Conservation (phyloP, 2,888 invertebrate species). For the Microctonus hyperodae region DNA sequence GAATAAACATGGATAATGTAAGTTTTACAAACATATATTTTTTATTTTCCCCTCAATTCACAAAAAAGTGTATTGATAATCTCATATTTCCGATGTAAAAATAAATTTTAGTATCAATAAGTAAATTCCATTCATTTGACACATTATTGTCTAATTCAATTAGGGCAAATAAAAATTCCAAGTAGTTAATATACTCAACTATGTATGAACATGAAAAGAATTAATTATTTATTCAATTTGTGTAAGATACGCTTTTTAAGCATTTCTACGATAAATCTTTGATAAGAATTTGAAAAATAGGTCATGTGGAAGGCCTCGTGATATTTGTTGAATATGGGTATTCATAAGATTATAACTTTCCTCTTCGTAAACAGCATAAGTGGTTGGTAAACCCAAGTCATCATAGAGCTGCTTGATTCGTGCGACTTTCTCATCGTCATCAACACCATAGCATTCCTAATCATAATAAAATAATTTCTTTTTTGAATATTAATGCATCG, state of each 20-base stretch:
- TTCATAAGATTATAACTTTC: constrained; percentile 82
- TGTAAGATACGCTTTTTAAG: constrained; percentile 61
- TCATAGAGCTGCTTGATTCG: constrained; percentile 79
- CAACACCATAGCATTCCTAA: constrained; percentile 76
- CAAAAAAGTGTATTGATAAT: constrained; percentile 14
- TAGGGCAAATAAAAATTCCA: not conserved
- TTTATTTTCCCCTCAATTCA: not conserved
- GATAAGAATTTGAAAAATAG: constrained; percentile 83
- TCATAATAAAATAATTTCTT: constrained; percentile 30
- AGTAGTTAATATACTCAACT: not conserved
- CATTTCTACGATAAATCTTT: constrained; percentile 78
- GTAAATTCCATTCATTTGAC: not conserved
- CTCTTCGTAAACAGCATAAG: constrained; percentile 83
- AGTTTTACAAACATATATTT: not conserved
- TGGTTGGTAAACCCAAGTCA: constrained; percentile 77
- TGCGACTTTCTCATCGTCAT: constrained; percentile 72
- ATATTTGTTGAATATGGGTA: constrained; percentile 85
- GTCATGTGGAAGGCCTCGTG: constrained; percentile 80
- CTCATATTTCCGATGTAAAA: constrained; percentile 4
- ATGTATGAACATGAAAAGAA: constrained; percentile 47
- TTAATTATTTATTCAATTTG: constrained; percentile 45
- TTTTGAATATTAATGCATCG: not conserved
- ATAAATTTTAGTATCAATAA: not conserved
- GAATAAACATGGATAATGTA: not conserved
- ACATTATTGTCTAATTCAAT: not conserved